Percentiles rank a stretch among this genome's conserved stretches.
phyloP scores from a whole-genome alignment of 2,888 invertebrate species.

The Phorcus lineatus region DNA sequence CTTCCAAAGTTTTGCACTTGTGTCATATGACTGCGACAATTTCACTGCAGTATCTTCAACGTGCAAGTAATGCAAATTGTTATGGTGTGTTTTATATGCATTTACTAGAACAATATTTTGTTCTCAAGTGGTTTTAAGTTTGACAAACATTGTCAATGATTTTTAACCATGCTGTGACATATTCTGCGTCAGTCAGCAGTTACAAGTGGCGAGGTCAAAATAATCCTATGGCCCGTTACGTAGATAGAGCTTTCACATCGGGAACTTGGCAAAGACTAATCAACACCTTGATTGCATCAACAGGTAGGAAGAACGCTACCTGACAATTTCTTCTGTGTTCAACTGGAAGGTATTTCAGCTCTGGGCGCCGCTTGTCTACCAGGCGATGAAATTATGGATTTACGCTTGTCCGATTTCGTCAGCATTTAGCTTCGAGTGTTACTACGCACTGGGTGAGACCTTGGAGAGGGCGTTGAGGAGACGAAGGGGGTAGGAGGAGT shows the following conservation, averaged over 20 bases:
- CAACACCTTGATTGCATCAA: background rate
- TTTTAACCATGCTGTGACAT: too few species aligned
- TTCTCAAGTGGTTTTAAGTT: too few species aligned
- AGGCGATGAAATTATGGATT: background rate
- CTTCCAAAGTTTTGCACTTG: too few species aligned
- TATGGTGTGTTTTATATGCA: too few species aligned
- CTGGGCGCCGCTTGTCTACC: background rate
- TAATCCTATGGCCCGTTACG: too few species aligned
- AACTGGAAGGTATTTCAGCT: background rate
- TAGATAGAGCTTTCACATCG: background rate
- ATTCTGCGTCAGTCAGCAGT: too few species aligned
- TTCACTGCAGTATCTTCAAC: too few species aligned
- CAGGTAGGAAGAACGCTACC: background rate
- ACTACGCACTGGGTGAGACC: background rate
- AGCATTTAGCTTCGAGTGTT: background rate
- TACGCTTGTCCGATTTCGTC: slow-evolving; percentile 5
- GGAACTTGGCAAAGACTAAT: background rate
- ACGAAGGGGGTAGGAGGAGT: background rate
- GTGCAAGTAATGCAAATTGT: too few species aligned
- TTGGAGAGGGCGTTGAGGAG: background rate
- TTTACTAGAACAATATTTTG: too few species aligned
- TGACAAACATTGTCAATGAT: too few species aligned
- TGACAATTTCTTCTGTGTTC: background rate
- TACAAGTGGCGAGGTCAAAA: too few species aligned
- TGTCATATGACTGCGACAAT: too few species aligned